A percentile compares a stretch with the other conserved stretches of the same genome.
Conservation (phyloP, 2,113 vertebrate genomes). For the rabbit (Oryctolagus cuniculus) region mOryCun1.1 NC_091433.1:146888501-146889000, state of each 20-base stretch:
- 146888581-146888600: slow-evolving; percentile 41
- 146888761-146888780: slow-evolving; percentile 47
- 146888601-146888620: slow-evolving; percentile 40
- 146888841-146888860: slow-evolving; percentile 30
- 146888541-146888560: slow-evolving; percentile 38
- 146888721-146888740: slow-evolving; percentile 50
- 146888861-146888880: slow-evolving; percentile 36
- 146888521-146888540: slow-evolving; percentile 55
- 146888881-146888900: slow-evolving; percentile 17
- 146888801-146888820: slow-evolving; percentile 26
- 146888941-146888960: slow-evolving; percentile 14
- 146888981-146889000: slow-evolving; percentile 24
- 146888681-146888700: slow-evolving; percentile 63
- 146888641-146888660: neutral
- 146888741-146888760: slow-evolving; percentile 40
- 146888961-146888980: slow-evolving; percentile 36
- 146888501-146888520: slow-evolving; percentile 53
- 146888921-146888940: slow-evolving; percentile 33
- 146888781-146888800: slow-evolving; percentile 41
- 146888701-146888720: slow-evolving; percentile 65
- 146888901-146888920: neutral
- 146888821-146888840: slow-evolving; percentile 51
- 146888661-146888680: slow-evolving; percentile 1
- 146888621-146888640: slow-evolving; percentile 66
- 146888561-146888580: slow-evolving; percentile 52